phyloP scores from a whole-genome alignment of 2,888 invertebrate genomes.

The Strigamia maritima region DNA sequence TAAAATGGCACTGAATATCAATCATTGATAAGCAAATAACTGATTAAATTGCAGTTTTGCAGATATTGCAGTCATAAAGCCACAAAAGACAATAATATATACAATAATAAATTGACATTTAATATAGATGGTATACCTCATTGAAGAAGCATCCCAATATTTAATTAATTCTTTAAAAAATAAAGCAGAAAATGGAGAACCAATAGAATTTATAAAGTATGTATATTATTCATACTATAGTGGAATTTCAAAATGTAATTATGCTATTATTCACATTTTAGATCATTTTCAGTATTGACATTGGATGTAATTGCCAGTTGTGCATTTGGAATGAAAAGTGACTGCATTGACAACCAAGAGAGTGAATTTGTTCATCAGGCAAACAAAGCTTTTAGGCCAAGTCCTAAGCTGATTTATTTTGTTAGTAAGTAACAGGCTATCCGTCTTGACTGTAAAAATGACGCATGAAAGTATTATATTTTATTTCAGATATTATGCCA shows the following conservation, averaged over 20 bases:
- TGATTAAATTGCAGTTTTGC: too few relatives aligned
- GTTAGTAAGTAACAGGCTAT: background rate
- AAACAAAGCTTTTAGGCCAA: background rate
- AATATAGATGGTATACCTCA: slow-evolving; percentile 38
- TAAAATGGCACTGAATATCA: too few relatives aligned
- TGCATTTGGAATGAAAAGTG: slow-evolving; percentile 38
- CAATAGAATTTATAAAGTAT: slow-evolving; percentile 26
- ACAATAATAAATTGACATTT: background rate
- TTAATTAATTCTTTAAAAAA: slow-evolving; percentile 1
- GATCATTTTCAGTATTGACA: slow-evolving; percentile 12
- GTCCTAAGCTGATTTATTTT: background rate
- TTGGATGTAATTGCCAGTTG: slow-evolving; percentile 38
- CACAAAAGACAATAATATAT: too few relatives aligned
- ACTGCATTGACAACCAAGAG: slow-evolving; percentile 28
- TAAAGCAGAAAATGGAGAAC: background rate
- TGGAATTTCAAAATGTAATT: background rate
- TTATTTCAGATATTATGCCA: background rate
- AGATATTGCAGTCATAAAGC: too few relatives aligned
- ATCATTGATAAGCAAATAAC: too few relatives aligned
- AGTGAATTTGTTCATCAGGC: slow-evolving; percentile 15
- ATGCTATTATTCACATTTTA: too few relatives aligned
- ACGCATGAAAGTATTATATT: too few relatives aligned
- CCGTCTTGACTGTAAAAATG: too few relatives aligned
- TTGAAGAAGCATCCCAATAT: slow-evolving; percentile 42
- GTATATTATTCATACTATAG: background rate